Base-by-base conservation (phyloP, 1,140 invertebrate species). In the Caenorhabditis inopinata region DNA sequence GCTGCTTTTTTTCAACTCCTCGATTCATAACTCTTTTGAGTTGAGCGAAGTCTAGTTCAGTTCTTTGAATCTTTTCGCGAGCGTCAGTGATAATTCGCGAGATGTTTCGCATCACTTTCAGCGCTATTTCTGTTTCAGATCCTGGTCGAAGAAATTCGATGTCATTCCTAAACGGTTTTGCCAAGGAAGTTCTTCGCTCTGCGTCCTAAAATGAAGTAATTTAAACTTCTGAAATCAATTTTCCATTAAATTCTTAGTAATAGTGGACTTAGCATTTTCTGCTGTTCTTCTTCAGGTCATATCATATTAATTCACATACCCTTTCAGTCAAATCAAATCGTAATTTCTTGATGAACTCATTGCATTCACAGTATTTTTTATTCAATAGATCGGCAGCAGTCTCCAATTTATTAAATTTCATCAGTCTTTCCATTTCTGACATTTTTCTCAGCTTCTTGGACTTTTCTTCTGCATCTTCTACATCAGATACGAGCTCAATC, bases 361-460 rank as follows among this genome's bases (percentile, higher is more conserved):
- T 9, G 11, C 58, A 68, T 7, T 68, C 58, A 2, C 38, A 29
- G 12, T 16, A 68, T 18, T 68, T 68, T 9, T 9, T 18, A 21
- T 38, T 21, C n/a, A 68, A 68, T 12, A 38, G 21, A 38, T 68
- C 58, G 12, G 58, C 58, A 9, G 58, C 11, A 0, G 58, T 38
- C n/a, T 68, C 58, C 32, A 68, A 11, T n/a, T 68, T 68, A 11
- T 68, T 68, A 32, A 68, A 68, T 38, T 32, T 68, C 58, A 68
- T 68, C 32, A 68, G 9, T 12, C 38, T 68, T 18, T 68, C 58
- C 3, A 32, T 68, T n/a, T 68, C 58, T 18, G 58, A 68, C 32
- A 38, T 68, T 1, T 21, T 42, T 21, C 32, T 11, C 5, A 68
- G 58, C 29, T 38, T 38, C 5, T 68, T 18, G 6, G 38, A 1